Evolutionary conservation across 2,113 vertebrate genomes (phyloP).

Genomic region (Mystacornis crossleyi): DNA sequence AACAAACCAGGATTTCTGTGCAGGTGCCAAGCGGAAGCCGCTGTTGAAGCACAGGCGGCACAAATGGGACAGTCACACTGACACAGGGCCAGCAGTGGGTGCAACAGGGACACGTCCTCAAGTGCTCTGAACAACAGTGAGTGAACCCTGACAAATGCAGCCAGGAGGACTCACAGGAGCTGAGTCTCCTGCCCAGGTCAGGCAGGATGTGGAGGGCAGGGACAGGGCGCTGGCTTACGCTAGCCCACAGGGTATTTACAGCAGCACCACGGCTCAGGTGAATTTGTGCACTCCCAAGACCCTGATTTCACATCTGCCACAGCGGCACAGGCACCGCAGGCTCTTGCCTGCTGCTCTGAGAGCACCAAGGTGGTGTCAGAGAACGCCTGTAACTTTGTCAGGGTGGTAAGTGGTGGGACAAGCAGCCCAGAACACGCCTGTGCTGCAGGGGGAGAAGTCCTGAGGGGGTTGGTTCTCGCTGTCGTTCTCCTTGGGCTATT

Average conservation of each 20-base stretch:
- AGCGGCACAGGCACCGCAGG: neutral
- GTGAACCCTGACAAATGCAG: neutral
- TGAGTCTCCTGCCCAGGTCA: accelerated
- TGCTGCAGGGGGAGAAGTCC: neutral
- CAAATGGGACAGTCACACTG: accelerated
- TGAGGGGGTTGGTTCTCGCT: neutral
- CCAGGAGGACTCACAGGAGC: neutral
- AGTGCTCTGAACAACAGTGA: accelerated
- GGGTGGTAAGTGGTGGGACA: neutral
- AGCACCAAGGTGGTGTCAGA: neutral
- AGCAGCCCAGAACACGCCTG: accelerated
- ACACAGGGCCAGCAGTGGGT: neutral
- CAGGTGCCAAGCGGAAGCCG: neutral
- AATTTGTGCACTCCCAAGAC: neutral
- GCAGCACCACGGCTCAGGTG: neutral
- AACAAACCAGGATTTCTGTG: neutral
- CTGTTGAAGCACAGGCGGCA: accelerated
- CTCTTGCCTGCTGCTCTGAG: neutral
- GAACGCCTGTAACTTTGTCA: accelerated
- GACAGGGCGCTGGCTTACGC: accelerated
- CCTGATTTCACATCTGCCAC: neutral
- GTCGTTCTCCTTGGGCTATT: neutral
- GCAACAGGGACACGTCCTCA: accelerated
- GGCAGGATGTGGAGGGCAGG: neutral
- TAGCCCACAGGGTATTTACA: neutral